Evolutionary conservation across 2,888 invertebrate species (phyloP), one percentile per base, ranked within the genome.

Genomic region (Machimus atricapillus): DNA sequence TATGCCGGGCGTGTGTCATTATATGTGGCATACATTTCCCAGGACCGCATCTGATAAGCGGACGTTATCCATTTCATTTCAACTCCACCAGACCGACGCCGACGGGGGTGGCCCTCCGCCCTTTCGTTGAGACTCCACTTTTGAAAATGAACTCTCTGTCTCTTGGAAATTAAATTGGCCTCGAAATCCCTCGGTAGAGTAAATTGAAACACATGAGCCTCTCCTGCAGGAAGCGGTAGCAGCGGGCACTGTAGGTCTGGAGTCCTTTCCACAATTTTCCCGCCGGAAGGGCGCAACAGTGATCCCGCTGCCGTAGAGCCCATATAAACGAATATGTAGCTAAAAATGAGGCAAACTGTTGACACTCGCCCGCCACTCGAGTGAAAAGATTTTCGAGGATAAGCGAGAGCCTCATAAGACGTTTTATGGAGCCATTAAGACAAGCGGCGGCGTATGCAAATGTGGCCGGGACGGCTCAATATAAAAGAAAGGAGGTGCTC

Each of bases 341-440:
- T 66, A 66, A 66, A 66, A 66, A 66, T 66, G 66, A 66, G 66
- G 66, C 76, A 76, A 76, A 76, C 76, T 76, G 76, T 76, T 76
- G 76, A 76, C 76, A 76, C 19, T 76, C 40, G 76, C 40, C 76
- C 8, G 40, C 40, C 40, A 76, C 76, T 37, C 76, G 66, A 66
- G 66, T 66, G 66, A 76, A 34, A 27, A 76, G 76, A 76, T 40
- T 76, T 46, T 76, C 37, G 34, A 34, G 76, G 76, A 76, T 76
- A 40, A 76, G 76, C 12, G 12, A 66, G 66, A 66, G 19, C 66
- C 76, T 76, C 76, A n/a, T 76, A 34, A 76, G 40, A 76, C 76
- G 52, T n/a, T 37, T 40, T 76, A 76, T 12, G 40, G 40, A 76
- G 19, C 37, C 76, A 76, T 40, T 76, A 34, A 40, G 27, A 76